These are phyloP conservation scores for Siphamia tubifer DNA, from an alignment of 2,113 vertebrate genomes.

Conservation along the genomic window DNA sequence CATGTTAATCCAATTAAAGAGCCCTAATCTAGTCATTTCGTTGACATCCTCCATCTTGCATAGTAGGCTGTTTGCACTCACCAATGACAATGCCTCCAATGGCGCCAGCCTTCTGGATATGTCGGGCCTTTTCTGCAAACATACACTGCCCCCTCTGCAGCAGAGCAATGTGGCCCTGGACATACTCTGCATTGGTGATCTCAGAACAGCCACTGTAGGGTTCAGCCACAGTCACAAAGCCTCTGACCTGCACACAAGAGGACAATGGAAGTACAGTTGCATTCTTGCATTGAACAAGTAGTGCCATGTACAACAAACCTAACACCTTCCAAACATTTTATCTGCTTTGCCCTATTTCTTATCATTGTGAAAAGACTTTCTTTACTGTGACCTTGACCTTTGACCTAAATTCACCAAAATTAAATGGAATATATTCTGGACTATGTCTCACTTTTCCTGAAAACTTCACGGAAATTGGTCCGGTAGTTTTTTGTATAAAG, in stretches of 20 bases:
- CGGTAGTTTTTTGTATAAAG: too few relatives aligned
- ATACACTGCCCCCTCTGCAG: constrained; percentile 97
- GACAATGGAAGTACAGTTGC: background rate
- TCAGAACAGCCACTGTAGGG: constrained; percentile 94
- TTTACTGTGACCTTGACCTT: too few relatives aligned
- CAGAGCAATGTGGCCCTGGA: constrained; percentile 92
- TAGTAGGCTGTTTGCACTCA: constrained; percentile 67
- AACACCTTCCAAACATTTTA: too few relatives aligned
- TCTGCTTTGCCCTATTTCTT: too few relatives aligned
- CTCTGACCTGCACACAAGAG: constrained; percentile 82
- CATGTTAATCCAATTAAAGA: constrained; percentile 39
- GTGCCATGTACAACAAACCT: too few relatives aligned
- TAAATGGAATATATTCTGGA: too few relatives aligned
- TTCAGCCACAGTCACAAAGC: constrained; percentile 91
- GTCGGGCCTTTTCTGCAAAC: constrained; percentile 97
- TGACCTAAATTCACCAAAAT: too few relatives aligned
- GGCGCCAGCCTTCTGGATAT: constrained; percentile 94
- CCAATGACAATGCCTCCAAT: constrained; percentile 97
- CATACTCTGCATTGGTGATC: constrained; percentile 87
- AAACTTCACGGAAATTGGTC: too few relatives aligned
- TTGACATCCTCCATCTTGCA: constrained; percentile 11
- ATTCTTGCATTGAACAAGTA: background rate
- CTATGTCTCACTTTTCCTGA: too few relatives aligned
- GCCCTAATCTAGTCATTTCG: constrained; percentile 28
- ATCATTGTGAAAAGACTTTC: too few relatives aligned